Conservation (phyloP, 2,113 vertebrate species). For the Agelaius tricolor region DNA sequence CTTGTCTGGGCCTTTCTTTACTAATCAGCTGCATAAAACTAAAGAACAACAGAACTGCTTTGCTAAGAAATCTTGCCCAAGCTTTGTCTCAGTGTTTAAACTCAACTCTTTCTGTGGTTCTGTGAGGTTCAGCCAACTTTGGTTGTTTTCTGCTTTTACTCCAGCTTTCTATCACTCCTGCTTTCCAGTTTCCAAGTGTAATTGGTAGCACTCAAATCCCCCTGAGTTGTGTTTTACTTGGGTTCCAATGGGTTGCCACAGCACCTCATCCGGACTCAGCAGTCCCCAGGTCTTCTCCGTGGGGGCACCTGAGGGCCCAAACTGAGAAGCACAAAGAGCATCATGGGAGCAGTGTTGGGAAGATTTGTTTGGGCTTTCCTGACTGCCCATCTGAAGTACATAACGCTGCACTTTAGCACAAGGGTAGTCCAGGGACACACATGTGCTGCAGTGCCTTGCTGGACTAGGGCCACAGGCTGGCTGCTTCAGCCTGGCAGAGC, state of each 20-base stretch:
- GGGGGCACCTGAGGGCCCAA: background rate
- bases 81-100: background rate
- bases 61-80: background rate
- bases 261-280: background rate
- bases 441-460: background rate
- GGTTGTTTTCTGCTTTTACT: background rate
- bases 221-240: accelerated
- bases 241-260: background rate
- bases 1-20: background rate
- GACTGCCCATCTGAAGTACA: background rate
- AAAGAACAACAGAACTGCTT: background rate
- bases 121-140: background rate
- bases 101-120: background rate
- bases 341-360: background rate
- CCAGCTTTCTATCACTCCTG: background rate
- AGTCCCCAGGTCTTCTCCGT: accelerated
- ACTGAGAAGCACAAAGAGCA: background rate
- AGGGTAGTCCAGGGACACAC: background rate
- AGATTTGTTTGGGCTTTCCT: background rate
- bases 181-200: background rate
- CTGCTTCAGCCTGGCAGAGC: background rate
- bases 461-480: background rate
- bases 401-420: accelerated
- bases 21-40: background rate
- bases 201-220: background rate